These are phyloP conservation scores for Cyanoliseus patagonus DNA, from an alignment of 2,113 vertebrate species.

Conservation along the genomic window DNA sequence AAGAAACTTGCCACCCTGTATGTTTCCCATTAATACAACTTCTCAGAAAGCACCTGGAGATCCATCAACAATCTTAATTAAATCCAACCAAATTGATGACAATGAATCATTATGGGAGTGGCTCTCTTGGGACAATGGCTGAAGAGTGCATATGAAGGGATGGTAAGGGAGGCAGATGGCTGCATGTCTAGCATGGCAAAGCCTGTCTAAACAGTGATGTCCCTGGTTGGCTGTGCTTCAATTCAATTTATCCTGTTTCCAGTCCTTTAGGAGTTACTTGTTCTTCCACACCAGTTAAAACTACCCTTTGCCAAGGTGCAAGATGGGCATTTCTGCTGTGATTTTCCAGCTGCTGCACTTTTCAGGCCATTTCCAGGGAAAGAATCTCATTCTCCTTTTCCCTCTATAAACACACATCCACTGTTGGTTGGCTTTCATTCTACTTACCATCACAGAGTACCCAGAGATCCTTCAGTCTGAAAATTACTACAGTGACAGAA, in stretches of 20 bases:
- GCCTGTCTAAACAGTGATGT: not conserved
- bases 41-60: conserved; percentile 24
- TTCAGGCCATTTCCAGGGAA: not conserved
- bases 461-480: not conserved
- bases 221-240: not conserved
- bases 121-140: not conserved
- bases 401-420: not conserved
- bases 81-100: not conserved
- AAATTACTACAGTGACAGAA: not conserved
- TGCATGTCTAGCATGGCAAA: not conserved
- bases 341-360: not conserved
- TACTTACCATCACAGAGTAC: not conserved
- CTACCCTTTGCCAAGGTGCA: not conserved
- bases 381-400: not conserved
- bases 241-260: not conserved
- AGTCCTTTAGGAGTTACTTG: not conserved
- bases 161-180: not conserved
- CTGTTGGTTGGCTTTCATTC: not conserved
- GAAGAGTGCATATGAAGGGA: not conserved
- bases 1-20: not conserved
- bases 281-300: not conserved
- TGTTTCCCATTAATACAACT: not conserved
- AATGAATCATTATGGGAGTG: not conserved
- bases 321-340: not conserved
- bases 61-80: conserved; percentile 21